Conservation (phyloP, 2,888 invertebrate genomes). For the Sepioteuthis lessoniana region DNA sequence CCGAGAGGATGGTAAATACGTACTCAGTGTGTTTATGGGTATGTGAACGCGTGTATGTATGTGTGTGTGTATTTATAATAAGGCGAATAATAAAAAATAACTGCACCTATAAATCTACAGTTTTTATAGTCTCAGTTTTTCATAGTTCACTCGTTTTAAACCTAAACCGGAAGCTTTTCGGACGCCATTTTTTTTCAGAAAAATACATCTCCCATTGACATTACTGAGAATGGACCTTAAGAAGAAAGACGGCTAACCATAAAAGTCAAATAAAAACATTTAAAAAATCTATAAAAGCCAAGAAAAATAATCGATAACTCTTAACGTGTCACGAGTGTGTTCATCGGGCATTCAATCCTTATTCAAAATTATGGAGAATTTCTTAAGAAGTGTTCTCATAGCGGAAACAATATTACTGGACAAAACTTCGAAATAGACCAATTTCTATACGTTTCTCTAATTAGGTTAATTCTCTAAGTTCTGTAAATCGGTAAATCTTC, state of each 20-base stretch:
- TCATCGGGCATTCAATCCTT: not conserved
- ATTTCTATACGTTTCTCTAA: not conserved
- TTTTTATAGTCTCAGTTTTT: not conserved
- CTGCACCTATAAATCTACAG: not conserved
- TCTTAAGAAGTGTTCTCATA: not conserved
- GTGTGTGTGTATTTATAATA: not conserved
- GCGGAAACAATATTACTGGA: not conserved
- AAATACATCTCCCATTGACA: not conserved
- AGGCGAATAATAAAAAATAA: not conserved
- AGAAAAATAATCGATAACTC: not conserved
- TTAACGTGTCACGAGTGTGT: not conserved
- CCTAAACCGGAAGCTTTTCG: not conserved
- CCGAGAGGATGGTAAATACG: too few species aligned
- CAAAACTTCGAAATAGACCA: not conserved
- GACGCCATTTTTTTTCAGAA: not conserved
- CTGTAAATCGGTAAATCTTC: not conserved
- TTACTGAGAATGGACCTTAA: not conserved
- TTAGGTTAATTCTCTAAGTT: not conserved
- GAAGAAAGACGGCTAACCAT: not conserved
- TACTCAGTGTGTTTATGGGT: not conserved
- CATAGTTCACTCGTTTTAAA: not conserved
- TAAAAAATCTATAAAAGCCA: not conserved
- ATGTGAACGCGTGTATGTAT: not conserved
- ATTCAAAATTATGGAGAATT: not conserved
- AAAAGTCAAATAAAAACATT: not conserved